Evolutionary conservation across 1,140 invertebrate species (phyloP), one percentile per base, ranked within the genome.

Genomic region (Ectropis grisescens): DNA sequence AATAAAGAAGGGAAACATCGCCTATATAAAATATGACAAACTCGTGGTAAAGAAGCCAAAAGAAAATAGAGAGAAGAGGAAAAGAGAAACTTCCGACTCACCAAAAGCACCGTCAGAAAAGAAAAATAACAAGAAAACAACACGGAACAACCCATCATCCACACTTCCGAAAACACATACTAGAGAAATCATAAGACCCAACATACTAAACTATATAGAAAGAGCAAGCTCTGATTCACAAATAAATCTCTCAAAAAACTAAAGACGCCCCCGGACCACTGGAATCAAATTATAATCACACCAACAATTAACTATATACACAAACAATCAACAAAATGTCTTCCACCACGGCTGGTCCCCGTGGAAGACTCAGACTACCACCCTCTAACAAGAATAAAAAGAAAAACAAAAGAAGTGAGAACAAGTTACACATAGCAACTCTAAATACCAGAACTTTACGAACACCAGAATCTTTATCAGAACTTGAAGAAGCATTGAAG

Each of bases 1-100:
- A 41, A 41, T 9, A 34, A 37, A 45, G 8, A 54, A 48, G 7
- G 50, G 50, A 37, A 54, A 54, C 10, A 48, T 48, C 12, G 50
- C 38, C 0, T 54, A 22, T 8, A 30, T 48, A 36, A 54, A 48
- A 13, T 29, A 52, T 19, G 44, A 52, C 13, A 43, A 44, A 28
- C 26, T 52, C 23, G 41, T 52, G 19, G 15, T 43, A 1, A 43
- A 37, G 25, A 42, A 45, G 9, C 4, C 19, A 22, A 22, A 22
- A 5, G 19, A 22, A 22, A 22, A 22, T 9, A 22, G 19, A 22
- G 19, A 22, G 19, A 22, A 22, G 19, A 22, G 19, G 19, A 22
- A 22, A 22, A 22, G 19, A 22, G 19, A 22, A 9, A 22, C 19
- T 9, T 22, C 19, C 4, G 19, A 9, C 4, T 22, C 19, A 22